A percentile compares a stretch with the other conserved stretches of the same genome.
phyloP scores from a whole-genome alignment of 2,888 invertebrate genomes.

The Noctua comes region DNA sequence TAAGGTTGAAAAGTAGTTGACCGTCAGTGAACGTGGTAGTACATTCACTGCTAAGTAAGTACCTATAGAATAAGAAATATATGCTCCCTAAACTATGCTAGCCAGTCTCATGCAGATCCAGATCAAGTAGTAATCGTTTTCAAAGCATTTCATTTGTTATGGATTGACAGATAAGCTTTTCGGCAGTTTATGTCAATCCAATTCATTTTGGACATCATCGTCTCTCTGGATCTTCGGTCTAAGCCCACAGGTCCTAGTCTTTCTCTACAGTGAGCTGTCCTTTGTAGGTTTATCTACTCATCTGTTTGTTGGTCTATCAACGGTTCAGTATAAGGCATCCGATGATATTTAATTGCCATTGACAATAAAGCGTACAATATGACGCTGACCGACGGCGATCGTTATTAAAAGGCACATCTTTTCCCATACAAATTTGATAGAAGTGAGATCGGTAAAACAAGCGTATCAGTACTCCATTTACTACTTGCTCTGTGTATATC shows the following conservation, averaged over 20 bases:
- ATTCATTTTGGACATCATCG: neutral
- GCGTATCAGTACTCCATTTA: constrained; percentile 18
- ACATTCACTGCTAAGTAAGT: no score
- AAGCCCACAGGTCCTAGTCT: neutral
- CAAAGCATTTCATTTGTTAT: neutral
- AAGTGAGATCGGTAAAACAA: no score
- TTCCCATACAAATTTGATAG: neutral
- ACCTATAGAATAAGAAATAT: neutral
- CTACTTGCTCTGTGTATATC: constrained; percentile 6
- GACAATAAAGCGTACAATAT: neutral
- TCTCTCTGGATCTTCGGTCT: neutral
- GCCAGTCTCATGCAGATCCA: neutral
- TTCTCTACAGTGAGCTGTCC: neutral
- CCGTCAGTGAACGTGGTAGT: no score
- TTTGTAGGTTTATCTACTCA: neutral
- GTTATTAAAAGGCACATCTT: no score
- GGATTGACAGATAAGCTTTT: neutral
- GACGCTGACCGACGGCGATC: neutral
- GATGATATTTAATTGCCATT: neutral
- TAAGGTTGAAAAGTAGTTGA: no score
- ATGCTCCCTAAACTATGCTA: no score
- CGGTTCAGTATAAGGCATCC: neutral
- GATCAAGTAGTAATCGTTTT: neutral
- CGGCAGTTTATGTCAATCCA: neutral
- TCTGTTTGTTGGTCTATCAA: neutral